These are phyloP conservation scores for Australoheros facetus DNA, from an alignment of 2,797 vertebrate genomes.

Conservation along the genomic window DNA sequence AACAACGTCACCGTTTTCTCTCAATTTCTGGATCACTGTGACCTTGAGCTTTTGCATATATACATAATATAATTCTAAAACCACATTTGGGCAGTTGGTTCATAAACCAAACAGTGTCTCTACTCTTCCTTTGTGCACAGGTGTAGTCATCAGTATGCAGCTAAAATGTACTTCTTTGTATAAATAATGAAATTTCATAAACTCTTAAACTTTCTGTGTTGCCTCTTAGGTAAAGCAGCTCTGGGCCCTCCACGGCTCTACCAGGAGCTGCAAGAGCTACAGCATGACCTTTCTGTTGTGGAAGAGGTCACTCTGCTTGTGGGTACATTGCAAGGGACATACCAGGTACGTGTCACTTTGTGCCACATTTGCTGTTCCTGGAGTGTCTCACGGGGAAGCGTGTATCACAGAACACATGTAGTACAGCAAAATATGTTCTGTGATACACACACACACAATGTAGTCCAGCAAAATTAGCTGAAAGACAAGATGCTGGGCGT, in stretches of 20 bases:
- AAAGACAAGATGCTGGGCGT: not conserved
- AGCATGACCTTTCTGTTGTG: conserved; percentile 93
- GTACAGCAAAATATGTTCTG: not conserved
- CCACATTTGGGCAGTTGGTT: not conserved
- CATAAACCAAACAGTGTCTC: not conserved
- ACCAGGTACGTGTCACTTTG: conserved; percentile 83
- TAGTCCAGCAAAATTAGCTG: not conserved
- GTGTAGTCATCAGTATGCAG: not conserved
- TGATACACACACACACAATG: no score
- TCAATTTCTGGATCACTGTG: not conserved
- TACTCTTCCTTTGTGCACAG: not conserved
- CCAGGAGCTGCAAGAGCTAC: conserved; percentile 95
- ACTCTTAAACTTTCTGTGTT: not conserved
- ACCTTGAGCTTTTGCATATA: conserved; percentile 5
- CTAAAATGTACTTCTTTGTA: not conserved
- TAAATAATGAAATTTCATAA: not conserved
- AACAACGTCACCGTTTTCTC: not conserved
- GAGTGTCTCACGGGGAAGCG: not conserved
- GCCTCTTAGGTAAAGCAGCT: conserved; percentile 82
- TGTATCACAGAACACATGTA: not conserved
- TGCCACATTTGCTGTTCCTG: not conserved
- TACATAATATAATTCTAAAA: not conserved
- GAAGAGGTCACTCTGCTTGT: conserved; percentile 93
- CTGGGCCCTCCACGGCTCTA: conserved; percentile 94
- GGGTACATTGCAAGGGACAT: conserved; percentile 92